These are phyloP conservation scores for Tangara arthus DNA, from an alignment of 2,797 vertebrate species.

Conservation along the genomic window DNA sequence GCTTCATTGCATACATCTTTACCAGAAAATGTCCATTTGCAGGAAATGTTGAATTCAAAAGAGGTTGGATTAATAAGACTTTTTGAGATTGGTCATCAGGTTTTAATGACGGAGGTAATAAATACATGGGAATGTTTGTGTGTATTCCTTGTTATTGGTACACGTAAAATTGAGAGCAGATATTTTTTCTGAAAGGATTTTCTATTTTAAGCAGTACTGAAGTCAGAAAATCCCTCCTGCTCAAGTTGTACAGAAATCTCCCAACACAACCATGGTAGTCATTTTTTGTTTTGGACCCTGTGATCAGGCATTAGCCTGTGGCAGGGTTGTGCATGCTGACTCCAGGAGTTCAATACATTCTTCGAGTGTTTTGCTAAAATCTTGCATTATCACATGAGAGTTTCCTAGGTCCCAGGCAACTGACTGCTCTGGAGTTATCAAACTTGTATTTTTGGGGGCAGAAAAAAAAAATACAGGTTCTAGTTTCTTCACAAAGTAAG, in stretches of 20 bases:
- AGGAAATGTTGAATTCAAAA: not conserved
- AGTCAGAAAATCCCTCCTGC: not conserved
- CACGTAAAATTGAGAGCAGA: not conserved
- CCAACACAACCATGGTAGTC: not conserved
- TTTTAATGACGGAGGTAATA: not conserved
- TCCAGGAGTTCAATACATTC: not conserved
- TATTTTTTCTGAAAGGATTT: not conserved
- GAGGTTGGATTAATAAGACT: not conserved
- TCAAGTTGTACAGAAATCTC: not conserved
- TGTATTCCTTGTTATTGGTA: not conserved
- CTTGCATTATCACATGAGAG: not conserved
- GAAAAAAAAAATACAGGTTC: accelerated
- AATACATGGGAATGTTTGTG: not conserved
- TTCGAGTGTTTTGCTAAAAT: not conserved
- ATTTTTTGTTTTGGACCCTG: not conserved
- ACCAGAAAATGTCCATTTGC: not conserved
- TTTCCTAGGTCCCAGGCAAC: not conserved
- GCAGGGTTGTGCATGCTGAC: not conserved
- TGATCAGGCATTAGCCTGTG: not conserved
- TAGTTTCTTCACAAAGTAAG: not conserved
- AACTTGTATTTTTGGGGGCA: not conserved
- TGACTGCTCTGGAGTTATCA: not conserved
- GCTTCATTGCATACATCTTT: not conserved
- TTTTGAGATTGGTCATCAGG: not conserved
- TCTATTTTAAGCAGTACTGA: not conserved